Evolutionary conservation across 2,797 vertebrate species (phyloP), one percentile per base, ranked within the genome.

Genomic region (Halcyon badia): DNA sequence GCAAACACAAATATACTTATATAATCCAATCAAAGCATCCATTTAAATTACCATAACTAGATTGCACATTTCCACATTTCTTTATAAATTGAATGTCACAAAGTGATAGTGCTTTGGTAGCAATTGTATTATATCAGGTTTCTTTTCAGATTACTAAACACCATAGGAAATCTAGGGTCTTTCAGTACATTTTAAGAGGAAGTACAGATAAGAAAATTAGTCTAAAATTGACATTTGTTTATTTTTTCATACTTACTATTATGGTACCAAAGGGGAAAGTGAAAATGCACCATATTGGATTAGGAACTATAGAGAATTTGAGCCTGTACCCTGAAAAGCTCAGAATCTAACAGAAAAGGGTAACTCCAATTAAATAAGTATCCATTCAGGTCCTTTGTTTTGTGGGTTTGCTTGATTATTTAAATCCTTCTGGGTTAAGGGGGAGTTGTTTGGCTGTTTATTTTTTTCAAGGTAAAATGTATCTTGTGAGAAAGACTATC

Each of bases 1-100:
- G 1, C 69, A 95, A 95, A 94, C 95, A 96, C 52, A 96, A 94
- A 96, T 89, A 91, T 77, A 92, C 92, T 87, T 85, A 73, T 60
- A 85, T 93, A 95, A 96, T 93, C 94, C 89, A 95, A 94, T 94
- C 89, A 96, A 94, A 94, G 83, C 71, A 85, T 93, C 92, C 35
- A 80, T 64, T 97, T 77, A 77, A 85, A 96, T 95, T 95, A 91
- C 72, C 51, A 5, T 18, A 65, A 92, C 87, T 62, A 61, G 49
- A 91, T 68, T 83, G 68, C 57, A 92, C 68, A 81, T 92, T 96
- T 46, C 75, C 89, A 83, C 69, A 62, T 87, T 85, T 73, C 65
- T 58, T 72, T 92, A 81, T 56, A 92, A 96, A 89, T 54, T 51
- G n/a, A 94, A 87, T 61, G 61, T 54, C 88, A 87, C 57, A 77